Base-by-base conservation (phyloP, 1,140 invertebrate genomes). In the Physella acuta region DNA sequence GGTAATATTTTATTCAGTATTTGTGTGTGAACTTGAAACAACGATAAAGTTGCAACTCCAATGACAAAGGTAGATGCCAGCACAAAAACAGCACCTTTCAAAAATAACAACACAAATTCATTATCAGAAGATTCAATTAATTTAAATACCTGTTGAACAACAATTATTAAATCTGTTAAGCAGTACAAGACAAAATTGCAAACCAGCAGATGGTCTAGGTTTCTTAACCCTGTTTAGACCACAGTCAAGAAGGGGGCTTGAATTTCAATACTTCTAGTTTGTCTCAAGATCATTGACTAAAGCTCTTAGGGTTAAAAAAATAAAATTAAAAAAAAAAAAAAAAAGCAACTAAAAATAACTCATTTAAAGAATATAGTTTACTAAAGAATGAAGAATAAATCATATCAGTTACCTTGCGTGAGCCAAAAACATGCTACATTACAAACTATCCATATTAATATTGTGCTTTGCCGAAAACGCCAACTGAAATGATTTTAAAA, bases 1-100 rank as follows among this genome's bases (percentile, higher is more conserved):
- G 52, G 69, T 11, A 56, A 37, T 8, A 58, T 24, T 60, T 58
- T 80, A 61, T 75, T 73, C 20, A 80, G 71, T 30, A 80, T 75
- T 24, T 73, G 64, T 4, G 78, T 80, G 60, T 80, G 78, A n/a
- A 80, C 53, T 67, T 80, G 78, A 63, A 78, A 67, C 5, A 80
- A 65, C 34, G 72, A 74, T 17, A 74, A 20, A 24, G 74, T 73
- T 16, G 76, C 76, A 30, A 80, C 71, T 16, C 26, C 58, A 26
- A 80, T 74, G n/a, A 80, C 75, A 16, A 75, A 30, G 33, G 76
- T 52, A 2, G 78, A 78, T 1, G 74, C 70, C 36, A 78, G 52
- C 14, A 75, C 75, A 71, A 80, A 80, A 17, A 77, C 73, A 63
- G 75, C 73, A 65, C 73, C 78, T 80, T 58, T 26, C n/a, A n/a